phyloP scores from a whole-genome alignment of 2,888 invertebrate genomes.

The Cerastis rubricosa region DNA sequence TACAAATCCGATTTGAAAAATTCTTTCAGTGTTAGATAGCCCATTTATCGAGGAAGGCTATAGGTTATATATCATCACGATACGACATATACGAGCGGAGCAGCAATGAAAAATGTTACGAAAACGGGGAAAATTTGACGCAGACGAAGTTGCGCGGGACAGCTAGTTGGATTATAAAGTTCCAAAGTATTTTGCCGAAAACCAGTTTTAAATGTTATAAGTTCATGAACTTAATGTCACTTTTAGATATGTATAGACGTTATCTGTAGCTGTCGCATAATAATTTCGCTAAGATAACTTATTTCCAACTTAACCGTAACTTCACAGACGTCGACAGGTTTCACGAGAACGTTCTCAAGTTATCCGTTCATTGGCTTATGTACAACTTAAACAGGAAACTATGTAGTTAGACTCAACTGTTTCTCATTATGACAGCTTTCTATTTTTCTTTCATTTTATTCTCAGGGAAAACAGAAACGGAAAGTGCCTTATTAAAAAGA shows the following conservation, averaged over 20 bases:
- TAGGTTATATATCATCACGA: too few species aligned
- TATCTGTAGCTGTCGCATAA: too few species aligned
- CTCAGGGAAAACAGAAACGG: neutral
- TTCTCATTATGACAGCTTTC: slow-evolving; percentile 51
- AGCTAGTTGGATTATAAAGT: neutral
- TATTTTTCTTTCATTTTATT: slow-evolving; percentile 28
- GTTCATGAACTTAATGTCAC: neutral
- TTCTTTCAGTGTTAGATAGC: too few species aligned
- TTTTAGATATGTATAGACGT: neutral
- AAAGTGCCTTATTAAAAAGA: neutral
- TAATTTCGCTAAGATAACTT: slow-evolving; percentile 19
- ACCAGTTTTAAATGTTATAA: neutral
- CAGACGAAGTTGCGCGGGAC: too few species aligned
- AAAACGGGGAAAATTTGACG: too few species aligned
- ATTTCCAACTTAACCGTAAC: slow-evolving; percentile 22
- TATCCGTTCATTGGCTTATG: slow-evolving; percentile 57
- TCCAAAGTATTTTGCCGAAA: neutral
- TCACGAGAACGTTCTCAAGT: slow-evolving; percentile 39
- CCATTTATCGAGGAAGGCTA: too few species aligned
- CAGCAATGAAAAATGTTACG: too few species aligned
- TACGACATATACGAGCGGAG: too few species aligned
- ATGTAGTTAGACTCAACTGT: slow-evolving; percentile 30
- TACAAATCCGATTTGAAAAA: too few species aligned
- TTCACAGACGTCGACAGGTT: slow-evolving; percentile 33
- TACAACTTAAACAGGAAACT: slow-evolving; percentile 58